These are phyloP conservation scores for Odontothrips loti DNA, from an alignment of 2,888 invertebrate genomes.

Conservation along the genomic window DNA sequence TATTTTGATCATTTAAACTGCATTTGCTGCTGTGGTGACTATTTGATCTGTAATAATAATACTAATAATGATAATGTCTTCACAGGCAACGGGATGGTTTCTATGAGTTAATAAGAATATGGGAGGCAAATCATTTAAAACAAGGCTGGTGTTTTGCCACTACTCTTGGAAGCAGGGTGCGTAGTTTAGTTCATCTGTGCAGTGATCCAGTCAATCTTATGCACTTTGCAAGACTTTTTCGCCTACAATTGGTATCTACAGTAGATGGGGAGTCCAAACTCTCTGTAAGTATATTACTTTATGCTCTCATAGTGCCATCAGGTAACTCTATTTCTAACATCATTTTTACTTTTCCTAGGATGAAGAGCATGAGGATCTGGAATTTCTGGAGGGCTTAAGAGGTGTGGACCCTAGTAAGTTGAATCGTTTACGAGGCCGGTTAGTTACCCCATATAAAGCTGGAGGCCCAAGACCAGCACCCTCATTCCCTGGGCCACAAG, in stretches of 20 bases:
- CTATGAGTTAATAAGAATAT: neutral
- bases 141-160: neutral
- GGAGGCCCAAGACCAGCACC: neutral
- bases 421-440: neutral
- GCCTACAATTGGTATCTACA: neutral
- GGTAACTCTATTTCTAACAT: neutral
- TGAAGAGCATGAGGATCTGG: neutral
- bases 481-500: neutral
- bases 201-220: constrained; percentile 12
- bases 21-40: too few relatives aligned
- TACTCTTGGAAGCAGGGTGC: neutral
- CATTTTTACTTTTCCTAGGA: neutral
- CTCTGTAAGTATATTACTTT: neutral
- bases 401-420: neutral
- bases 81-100: neutral
- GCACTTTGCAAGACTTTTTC: constrained; percentile 15
- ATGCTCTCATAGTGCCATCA: neutral
- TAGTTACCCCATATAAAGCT: neutral
- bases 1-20: neutral
- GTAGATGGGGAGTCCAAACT: neutral
- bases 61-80: neutral
- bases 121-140: constrained; percentile 2
- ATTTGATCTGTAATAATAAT: too few relatives aligned
- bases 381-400: neutral
- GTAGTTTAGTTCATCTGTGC: neutral